Percentiles rank a stretch among this genome's conserved stretches.
These are phyloP conservation scores for Hemichromis elongatus DNA, from an alignment of 2,113 vertebrate genomes.

Conservation along the genomic window DNA sequence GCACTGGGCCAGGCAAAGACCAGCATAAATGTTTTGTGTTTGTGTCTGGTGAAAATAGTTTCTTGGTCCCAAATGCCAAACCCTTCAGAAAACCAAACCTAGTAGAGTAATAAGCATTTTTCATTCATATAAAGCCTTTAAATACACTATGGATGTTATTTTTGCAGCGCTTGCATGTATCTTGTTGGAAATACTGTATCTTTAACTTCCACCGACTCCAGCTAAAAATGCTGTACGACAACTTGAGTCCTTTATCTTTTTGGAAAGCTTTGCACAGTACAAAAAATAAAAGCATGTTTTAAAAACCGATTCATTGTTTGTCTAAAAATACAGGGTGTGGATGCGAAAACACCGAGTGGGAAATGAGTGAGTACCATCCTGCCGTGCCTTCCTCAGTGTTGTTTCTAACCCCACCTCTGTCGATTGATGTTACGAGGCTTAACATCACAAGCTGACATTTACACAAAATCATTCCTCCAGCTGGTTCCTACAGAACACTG, in stretches of 20 bases:
- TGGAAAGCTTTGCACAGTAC: background rate
- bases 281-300: background rate
- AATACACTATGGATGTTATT: background rate
- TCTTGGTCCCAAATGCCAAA: slow-evolving; percentile 10
- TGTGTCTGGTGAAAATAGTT: slow-evolving; percentile 17
- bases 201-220: background rate
- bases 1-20: slow-evolving; percentile 26
- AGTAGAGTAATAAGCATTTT: background rate
- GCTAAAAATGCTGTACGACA: background rate
- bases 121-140: background rate
- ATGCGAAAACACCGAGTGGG: background rate
- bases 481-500: background rate
- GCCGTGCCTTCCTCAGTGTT: background rate
- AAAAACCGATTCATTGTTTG: background rate
- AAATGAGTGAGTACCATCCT: background rate
- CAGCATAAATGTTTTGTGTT: slow-evolving; percentile 21
- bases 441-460: background rate
- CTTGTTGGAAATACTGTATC: background rate
- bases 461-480: background rate
- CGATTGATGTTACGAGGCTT: background rate
- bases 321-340: slow-evolving; percentile 10
- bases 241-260: background rate
- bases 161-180: background rate
- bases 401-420: background rate
- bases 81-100: slow-evolving; percentile 11